Base-by-base conservation (phyloP, 2,113 vertebrate species). In the Indicator maculatus region DNA sequence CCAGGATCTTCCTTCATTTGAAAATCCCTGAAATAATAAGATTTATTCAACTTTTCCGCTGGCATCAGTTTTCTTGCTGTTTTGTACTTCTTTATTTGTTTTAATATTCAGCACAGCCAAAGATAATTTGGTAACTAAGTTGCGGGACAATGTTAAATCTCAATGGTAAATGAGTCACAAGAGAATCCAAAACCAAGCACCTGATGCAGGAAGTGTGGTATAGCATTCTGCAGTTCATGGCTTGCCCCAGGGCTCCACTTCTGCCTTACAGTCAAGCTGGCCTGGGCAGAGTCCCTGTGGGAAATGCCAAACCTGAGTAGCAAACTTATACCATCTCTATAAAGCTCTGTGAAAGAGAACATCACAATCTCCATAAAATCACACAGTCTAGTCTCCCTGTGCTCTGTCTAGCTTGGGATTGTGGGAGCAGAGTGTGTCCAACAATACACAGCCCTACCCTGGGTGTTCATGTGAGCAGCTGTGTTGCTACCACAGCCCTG, bases 391-490 rank as follows among this genome's bases (percentile, higher is more conserved):
- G 26, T 2, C 19, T 61, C 12, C 9, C 39, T 28, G 33, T 0
- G 2, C 38, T 39, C 20, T 2, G 0, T 21, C 38, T 65, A 77
- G 64, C n/a, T 56, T 19, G n/a, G 36, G 2, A 2, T 0, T 18
- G 28, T 1, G 10, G n/a, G 47, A 69, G 23, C 38, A 61, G 47
- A 12, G 7, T 4, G 9, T 28, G 67, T 9, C 77, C 67, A 64
- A 9, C 16, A 15, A 1, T 0, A 0, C 45, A 18, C 65, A 72
- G 0, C 20, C 36, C 4, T 53, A 14, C 3, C 19, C n/a, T 0
- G 5, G 17, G 16, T 19, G 61, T 17, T 3, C 0, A 1, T 23
- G 16, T 8, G 39, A 59, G 56, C 36, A n/a, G 1, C 53, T 13
- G 1, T 0, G 0, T 16, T 27, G 44, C 4, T 52, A 52, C 26